Percentiles rank a stretch among this genome's conserved stretches.
Evolutionary conservation across 2,888 invertebrate genomes (phyloP).

Genomic region (Caenorhabditis uteleia): DNA sequence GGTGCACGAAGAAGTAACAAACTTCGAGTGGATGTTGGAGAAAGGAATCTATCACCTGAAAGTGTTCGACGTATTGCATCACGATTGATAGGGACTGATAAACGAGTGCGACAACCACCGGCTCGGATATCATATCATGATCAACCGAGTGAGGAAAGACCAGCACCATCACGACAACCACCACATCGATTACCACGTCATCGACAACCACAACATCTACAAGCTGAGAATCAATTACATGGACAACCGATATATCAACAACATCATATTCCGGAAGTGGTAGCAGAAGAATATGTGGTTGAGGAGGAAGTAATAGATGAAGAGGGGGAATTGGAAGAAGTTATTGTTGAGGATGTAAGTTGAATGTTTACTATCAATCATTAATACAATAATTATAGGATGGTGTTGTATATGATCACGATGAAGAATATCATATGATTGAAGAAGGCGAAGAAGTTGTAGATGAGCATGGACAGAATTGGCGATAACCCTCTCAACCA

Average conservation of each 20-base stretch:
- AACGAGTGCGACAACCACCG: no score
- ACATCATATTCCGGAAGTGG: conserved; percentile 6
- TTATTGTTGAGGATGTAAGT: neutral
- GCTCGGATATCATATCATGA: neutral
- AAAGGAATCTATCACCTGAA: no score
- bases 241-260: neutral
- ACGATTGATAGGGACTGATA: no score
- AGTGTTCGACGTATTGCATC: no score
- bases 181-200: conserved; percentile 1
- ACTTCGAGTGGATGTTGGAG: no score
- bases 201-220: neutral
- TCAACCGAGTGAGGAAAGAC: neutral
- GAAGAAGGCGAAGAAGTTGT: neutral
- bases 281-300: conserved; percentile 20
- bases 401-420: neutral
- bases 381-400: neutral
- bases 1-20: no score
- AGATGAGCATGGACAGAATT: neutral
- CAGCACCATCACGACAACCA: neutral
- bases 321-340: conserved; percentile 3
- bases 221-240: neutral
- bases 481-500: neutral
- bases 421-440: neutral
- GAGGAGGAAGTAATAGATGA: conserved; percentile 16
- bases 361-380: neutral